Evolutionary conservation across 1,140 invertebrate species (phyloP), one percentile per base, ranked within the genome.

Genomic region (Hestina assimilis): DNA sequence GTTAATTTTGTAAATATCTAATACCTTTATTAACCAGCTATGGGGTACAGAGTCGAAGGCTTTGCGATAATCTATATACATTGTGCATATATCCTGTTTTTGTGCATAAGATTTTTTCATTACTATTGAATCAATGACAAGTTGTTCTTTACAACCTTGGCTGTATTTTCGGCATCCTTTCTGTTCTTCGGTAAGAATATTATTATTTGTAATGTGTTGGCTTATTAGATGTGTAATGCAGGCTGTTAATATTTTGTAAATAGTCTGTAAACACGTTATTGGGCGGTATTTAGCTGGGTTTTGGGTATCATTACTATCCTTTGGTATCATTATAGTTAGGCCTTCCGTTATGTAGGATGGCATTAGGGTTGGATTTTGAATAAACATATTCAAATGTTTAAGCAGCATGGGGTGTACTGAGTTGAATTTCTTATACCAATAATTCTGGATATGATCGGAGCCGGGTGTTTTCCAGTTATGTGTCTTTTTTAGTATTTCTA

Each of bases 381-480:
- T 59, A 14, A 62, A 66, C 17, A 9, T 47, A 15, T 52, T 56
- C 7, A 61, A 47, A 12, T 47, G 24, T 0, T 41, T 59, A 7
- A 53, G 17, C 17, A 59, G 17, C 15, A 24, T 35, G 11, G 24
- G 43, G 4, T 51, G 55, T 1, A 23, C 24, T 20, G 12, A 12
- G 14, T 46, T 41, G 11, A 62, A 52, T 6, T 45, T 62, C 8
- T 54, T 54, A 23, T 54, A 54, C 58, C 58, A 60, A 14, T 19
- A 60, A 7, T 61, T 61, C 7, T 63, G 54, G 7, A 63, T 43
- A 14, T 53, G 14, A 11, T 57, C 59, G 7, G 63, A 31, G 0
- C 58, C 63, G 4, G 63, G 60, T 4, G 63, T 7, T 35, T 66
- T 66, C 59, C 63, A 70, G 7, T 70, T 70, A 6, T 69, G 66